Evolutionary conservation across 2,113 vertebrate species (phyloP).

Genomic region (Datnioides undecimradiatus): DNA sequence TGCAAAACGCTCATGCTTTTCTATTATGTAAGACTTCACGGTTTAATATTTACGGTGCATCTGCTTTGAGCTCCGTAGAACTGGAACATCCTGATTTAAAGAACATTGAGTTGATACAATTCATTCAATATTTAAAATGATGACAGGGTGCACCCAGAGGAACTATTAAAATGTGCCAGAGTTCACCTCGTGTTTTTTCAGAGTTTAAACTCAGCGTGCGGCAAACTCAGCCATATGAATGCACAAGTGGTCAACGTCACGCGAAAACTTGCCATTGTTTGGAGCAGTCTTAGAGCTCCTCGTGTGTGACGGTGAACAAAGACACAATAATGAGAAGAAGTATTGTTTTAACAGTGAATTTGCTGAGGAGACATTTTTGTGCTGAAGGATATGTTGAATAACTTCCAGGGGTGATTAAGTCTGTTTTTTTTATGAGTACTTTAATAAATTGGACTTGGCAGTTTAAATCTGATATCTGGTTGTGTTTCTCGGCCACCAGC

Average conservation of each 20-base stretch:
- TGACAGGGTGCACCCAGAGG: not conserved
- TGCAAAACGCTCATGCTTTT: conserved; percentile 23
- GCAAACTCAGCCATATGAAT: not conserved
- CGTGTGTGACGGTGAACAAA: too few relatives aligned
- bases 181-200: not conserved
- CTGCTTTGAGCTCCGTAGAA: not conserved
- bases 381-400: not conserved
- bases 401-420: not conserved
- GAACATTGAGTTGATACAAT: conserved; percentile 3
- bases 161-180: not conserved
- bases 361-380: not conserved
- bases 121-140: conserved; percentile 2
- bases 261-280: not conserved
- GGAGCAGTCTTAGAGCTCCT: not conserved
- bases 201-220: not conserved
- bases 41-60: not conserved
- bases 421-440: not conserved
- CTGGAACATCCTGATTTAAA: conserved; percentile 14
- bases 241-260: conserved; percentile 19
- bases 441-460: not conserved
- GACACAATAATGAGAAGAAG: too few relatives aligned
- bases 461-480: not conserved
- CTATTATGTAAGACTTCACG: not conserved
- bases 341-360: too few relatives aligned
- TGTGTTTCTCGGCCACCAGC: not conserved